Evolutionary conservation across 2,113 vertebrate genomes (phyloP), one percentile per base, ranked within the genome.

Genomic region (Monopterus albus): DNA sequence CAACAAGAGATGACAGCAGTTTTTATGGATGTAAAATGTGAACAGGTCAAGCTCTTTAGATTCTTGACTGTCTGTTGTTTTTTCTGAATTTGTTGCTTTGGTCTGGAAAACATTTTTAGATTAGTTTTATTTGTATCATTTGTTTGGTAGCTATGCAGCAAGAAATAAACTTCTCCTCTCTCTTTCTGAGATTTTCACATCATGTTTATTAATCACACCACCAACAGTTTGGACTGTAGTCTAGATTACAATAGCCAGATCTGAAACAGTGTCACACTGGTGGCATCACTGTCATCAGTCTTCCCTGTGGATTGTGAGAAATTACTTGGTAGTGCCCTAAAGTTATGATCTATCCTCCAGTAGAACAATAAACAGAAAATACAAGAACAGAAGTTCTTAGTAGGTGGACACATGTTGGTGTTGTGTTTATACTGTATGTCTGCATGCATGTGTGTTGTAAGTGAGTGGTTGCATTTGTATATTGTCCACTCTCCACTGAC

Each of bases 401-500:
- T 3, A 36, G 36, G 18, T 52, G 40, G 45, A 29, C 21, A 29
- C 21, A 2, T 52, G n/a, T 53, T 33, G 13, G 15, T 43, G 50
- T 31, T 13, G 23, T 56, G 14, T 18, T 10, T 28, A 10, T 3
- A n/a, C n/a, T n/a, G n/a, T n/a, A 10, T 7, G 12, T 35, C 2
- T 23, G 1, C 1, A 7, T 26, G 26, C 18, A 5, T n/a, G 14
- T 39, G 23, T 39, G 56, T 18, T 8, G 33, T 36, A 13, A 42
- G 21, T n/a, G 29, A 71, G 20, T 59, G 31, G 43, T 33, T 25
- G 12, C 25, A 33, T 45, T 8, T 46, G 43, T 21, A 33, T 11
- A 28, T 39, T 58, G 23, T 51, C 2, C 11, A n/a, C 6, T 28
- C 25, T 63, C 38, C 8, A 83, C 91, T 93, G 90, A 99, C 97